A percentile compares a stretch with the other conserved stretches of the same genome.
phyloP scores from a whole-genome alignment of 2,888 invertebrate genomes.

The Cybosia mesomella region DNA sequence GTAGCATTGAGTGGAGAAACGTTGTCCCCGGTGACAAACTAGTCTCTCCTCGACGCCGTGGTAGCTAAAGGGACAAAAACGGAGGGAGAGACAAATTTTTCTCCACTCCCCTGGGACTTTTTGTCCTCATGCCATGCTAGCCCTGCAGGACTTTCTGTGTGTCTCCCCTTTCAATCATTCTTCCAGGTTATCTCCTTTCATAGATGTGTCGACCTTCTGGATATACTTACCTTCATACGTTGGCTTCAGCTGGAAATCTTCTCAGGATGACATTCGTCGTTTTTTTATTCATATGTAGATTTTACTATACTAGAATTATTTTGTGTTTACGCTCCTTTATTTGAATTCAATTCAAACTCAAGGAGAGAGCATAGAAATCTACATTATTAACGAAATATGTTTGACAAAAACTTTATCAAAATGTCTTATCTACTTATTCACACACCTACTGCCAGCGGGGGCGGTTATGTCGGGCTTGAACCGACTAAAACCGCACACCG shows the following conservation, averaged over 20 bases:
- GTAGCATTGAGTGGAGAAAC: no score
- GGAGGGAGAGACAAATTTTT: no score
- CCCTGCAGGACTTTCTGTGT: background rate
- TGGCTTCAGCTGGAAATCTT: background rate
- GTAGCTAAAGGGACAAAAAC: no score
- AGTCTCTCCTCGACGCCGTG: no score
- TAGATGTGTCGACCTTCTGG: background rate
- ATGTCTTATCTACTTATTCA: background rate
- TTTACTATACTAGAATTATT: background rate
- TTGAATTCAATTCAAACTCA: background rate
- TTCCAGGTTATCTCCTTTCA: background rate
- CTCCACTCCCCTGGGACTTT: no score
- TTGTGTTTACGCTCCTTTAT: background rate
- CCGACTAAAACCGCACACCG: no score
- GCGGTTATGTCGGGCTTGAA: no score
- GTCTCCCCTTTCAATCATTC: background rate
- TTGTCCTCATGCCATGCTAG: no score
- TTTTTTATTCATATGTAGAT: no score
- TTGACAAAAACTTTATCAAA: constrained; percentile 4
- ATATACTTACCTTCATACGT: background rate
- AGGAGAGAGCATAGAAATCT: background rate
- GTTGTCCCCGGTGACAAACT: no score
- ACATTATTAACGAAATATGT: background rate
- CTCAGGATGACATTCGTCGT: background rate
- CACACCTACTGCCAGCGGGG: no score